A percentile compares a stretch with the other conserved stretches of the same genome.
Evolutionary conservation across 2,797 vertebrate species (phyloP).

Genomic region (Glossophaga mutica): DNA sequence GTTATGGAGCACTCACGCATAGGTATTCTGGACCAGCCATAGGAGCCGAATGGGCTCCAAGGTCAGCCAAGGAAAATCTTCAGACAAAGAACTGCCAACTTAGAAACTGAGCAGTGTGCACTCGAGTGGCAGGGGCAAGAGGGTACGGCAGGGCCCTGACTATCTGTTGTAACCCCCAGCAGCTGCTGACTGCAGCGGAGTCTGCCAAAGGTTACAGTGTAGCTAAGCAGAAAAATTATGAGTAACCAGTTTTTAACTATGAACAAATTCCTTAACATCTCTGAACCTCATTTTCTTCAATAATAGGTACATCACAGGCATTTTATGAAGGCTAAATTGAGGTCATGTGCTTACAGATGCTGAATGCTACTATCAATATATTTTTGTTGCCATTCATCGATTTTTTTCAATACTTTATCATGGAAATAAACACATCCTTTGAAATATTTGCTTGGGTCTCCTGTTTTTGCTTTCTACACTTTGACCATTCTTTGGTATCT

Average conservation of each 20-base stretch:
- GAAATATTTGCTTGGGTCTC: background rate
- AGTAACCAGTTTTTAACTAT: background rate
- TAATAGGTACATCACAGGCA: background rate
- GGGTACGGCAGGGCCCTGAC: fast-evolving
- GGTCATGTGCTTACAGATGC: background rate
- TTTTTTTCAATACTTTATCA: background rate
- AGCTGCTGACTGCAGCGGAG: background rate
- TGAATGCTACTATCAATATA: background rate
- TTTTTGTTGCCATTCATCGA: background rate
- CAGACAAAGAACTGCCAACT: background rate
- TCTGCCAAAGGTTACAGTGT: background rate
- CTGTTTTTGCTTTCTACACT: background rate
- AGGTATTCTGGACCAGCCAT: background rate
- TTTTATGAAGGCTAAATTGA: background rate
- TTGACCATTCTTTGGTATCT: background rate
- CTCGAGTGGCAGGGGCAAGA: background rate
- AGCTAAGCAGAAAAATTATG: background rate
- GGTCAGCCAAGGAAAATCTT: background rate
- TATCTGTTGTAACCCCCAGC: background rate
- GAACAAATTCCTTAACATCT: background rate
- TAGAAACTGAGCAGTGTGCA: background rate
- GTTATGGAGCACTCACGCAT: fast-evolving
- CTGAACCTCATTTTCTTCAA: background rate
- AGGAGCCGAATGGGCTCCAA: background rate
- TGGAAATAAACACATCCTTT: background rate